phyloP scores from a whole-genome alignment of 2,113 vertebrate genomes.

The Ceyx margarethae region DNA sequence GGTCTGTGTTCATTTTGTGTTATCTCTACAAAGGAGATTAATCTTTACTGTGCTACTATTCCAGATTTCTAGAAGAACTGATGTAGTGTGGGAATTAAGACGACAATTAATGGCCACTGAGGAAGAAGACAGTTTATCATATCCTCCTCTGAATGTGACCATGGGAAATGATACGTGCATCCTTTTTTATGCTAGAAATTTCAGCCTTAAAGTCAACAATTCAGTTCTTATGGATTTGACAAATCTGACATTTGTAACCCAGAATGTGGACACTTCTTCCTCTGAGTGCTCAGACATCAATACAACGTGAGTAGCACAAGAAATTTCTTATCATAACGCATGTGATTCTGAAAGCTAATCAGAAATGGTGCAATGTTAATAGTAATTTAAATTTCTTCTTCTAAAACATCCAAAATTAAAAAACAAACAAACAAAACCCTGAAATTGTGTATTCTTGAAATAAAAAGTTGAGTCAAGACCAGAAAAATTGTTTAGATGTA shows the following conservation, averaged over 20 bases:
- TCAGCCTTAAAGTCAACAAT: slow-evolving; percentile 47
- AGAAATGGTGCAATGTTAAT: not conserved
- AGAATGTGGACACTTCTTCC: slow-evolving; percentile 8
- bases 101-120: slow-evolving; percentile 58
- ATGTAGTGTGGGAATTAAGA: not conserved
- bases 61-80: slow-evolving; percentile 55
- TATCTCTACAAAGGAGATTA: not conserved
- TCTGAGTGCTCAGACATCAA: slow-evolving; percentile 66
- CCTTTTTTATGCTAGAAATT: slow-evolving; percentile 65
- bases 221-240: slow-evolving; percentile 52
- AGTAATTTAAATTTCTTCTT: not conserved
- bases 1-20: not conserved
- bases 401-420: not conserved
- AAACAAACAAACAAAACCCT: not conserved
- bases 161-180: slow-evolving; percentile 62
- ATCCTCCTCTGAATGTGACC: slow-evolving; percentile 66
- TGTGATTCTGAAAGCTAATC: not conserved
- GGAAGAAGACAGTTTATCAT: not conserved
- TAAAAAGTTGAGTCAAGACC: not conserved
- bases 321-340: not conserved
- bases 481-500: not conserved
- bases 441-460: not conserved
- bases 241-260: slow-evolving; percentile 59
- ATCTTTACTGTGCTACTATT: slow-evolving; percentile 7
- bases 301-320: slow-evolving; percentile 62